phyloP scores from a whole-genome alignment of 23 tunicate species.

The Corella eumyota region DNA sequence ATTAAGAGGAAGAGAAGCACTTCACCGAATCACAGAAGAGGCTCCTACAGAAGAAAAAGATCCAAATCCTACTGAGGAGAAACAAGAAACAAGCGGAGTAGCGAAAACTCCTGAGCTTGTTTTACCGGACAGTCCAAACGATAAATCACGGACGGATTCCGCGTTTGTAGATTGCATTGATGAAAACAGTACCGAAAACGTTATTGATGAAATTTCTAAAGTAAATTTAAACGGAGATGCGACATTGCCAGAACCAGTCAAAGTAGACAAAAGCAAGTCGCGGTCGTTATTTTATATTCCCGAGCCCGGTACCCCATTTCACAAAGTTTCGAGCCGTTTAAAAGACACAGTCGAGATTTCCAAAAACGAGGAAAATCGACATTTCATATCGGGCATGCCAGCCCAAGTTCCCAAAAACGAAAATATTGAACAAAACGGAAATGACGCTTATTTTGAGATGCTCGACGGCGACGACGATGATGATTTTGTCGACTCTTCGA shows the following conservation, averaged over 20 bases:
- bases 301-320: background rate
- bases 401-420: background rate
- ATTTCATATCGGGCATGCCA: conserved; percentile 3
- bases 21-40: no score
- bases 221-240: background rate
- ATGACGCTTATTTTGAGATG: background rate
- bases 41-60: no score
- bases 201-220: background rate
- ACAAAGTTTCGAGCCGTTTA: conserved; percentile 11
- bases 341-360: conserved; percentile 2
- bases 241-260: background rate
- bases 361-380: conserved; percentile 16
- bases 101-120: no score
- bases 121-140: no score
- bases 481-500: conserved; percentile 2
- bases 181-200: background rate
- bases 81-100: no score
- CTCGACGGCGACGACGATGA: conserved; percentile 13
- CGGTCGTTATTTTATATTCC: conserved; percentile 14
- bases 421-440: background rate
- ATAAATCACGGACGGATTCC: background rate
- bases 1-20: no score
- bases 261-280: background rate
- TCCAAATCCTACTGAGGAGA: no score
- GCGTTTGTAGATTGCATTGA: conserved; percentile 5